Percentiles rank a stretch among this genome's conserved stretches.
phyloP scores from a whole-genome alignment of 2,797 vertebrate genomes.

The Sus cebifrons region DNA sequence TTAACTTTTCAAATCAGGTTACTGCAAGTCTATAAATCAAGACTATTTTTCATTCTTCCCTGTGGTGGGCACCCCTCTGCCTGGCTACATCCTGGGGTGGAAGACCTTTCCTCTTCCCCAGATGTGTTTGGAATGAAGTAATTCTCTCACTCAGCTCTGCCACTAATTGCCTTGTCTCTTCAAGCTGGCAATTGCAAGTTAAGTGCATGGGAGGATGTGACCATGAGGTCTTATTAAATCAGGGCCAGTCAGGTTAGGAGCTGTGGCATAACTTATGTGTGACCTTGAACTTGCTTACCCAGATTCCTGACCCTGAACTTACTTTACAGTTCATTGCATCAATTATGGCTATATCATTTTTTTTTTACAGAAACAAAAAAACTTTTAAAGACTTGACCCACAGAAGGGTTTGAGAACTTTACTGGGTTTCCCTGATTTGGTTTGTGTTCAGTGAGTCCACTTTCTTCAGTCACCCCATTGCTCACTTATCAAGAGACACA shows the following conservation, averaged over 20 bases:
- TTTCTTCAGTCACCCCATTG: not conserved
- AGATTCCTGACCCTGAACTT: constrained; percentile 87
- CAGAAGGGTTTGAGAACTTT: constrained; percentile 65
- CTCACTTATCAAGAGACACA: not conserved
- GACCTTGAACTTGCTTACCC: constrained; percentile 84
- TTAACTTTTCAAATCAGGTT: constrained; percentile 77
- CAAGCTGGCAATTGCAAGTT: constrained; percentile 81
- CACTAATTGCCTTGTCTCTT: constrained; percentile 85
- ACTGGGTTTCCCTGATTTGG: constrained; percentile 14
- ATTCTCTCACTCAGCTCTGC: constrained; percentile 65
- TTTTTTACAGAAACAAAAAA: constrained; percentile 43
- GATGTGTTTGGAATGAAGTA: constrained; percentile 88
- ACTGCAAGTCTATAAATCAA: constrained; percentile 77
- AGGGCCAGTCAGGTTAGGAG: constrained; percentile 83
- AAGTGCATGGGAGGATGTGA: constrained; percentile 85
- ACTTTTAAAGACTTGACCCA: constrained; percentile 58
- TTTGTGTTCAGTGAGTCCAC: constrained; percentile 49
- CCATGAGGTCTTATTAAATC: constrained; percentile 84
- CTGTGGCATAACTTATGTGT: constrained; percentile 82
- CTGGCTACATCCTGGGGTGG: constrained; percentile 79
- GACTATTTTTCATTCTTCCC: constrained; percentile 73
- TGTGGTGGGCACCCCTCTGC: constrained; percentile 81
- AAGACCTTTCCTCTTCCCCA: constrained; percentile 82
- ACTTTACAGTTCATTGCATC: constrained; percentile 80
- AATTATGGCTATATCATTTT: constrained; percentile 77